These are phyloP conservation scores for Orchesella cincta DNA, from an alignment of 1,140 invertebrate species.

Conservation along the genomic window DNA sequence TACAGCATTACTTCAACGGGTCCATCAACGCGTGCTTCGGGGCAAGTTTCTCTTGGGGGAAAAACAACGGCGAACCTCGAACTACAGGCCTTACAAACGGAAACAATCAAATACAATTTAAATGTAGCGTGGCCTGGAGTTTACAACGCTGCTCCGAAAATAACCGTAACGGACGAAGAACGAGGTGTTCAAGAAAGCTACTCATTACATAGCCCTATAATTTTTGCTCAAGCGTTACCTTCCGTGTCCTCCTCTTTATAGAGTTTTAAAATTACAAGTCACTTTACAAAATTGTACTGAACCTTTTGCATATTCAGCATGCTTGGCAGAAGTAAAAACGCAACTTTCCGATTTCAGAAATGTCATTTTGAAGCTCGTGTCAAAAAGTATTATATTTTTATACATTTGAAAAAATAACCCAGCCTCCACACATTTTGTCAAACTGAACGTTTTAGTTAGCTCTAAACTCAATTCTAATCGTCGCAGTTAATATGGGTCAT, in stretches of 20 bases:
- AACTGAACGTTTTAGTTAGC: no score
- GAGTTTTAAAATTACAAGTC: no score
- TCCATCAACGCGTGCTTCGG: conserved; percentile 6
- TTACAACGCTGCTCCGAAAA: conserved; percentile 43
- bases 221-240: conserved; percentile 36
- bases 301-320: no score
- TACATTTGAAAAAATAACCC: not conserved
- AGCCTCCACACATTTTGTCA: no score
- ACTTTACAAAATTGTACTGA: no score
- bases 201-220: conserved; percentile 46
- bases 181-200: conserved; percentile 30
- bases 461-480: no score
- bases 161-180: conserved; percentile 24
- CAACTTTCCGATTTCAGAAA: no score
- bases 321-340: no score
- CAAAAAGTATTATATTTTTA: no score
- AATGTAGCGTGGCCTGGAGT: conserved; percentile 42
- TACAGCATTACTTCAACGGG: not conserved
- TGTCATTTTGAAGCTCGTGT: no score
- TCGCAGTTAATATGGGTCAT: no score
- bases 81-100: conserved; percentile 22
- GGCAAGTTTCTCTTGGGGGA: conserved; percentile 39
- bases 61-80: conserved; percentile 45
- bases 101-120: conserved; percentile 35
- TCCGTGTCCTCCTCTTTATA: not conserved